phyloP scores from a whole-genome alignment of 2,797 vertebrate species.

The Pantherophis vulpinus region DNA sequence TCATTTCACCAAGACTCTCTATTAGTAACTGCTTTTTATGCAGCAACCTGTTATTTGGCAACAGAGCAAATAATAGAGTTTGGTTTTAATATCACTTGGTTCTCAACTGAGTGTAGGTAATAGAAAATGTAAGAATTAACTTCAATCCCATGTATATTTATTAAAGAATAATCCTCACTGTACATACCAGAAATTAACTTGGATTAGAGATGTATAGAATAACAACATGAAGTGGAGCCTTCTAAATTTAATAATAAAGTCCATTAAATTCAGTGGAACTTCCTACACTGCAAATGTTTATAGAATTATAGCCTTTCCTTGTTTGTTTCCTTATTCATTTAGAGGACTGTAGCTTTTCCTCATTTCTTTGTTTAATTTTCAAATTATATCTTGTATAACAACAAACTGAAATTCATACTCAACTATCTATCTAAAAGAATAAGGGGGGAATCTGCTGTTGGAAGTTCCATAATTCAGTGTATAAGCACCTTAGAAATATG shows the following conservation, averaged over 20 bases:
- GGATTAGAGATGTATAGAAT: not conserved
- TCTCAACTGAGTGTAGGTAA: constrained; percentile 38
- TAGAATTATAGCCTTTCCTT: not conserved
- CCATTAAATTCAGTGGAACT: not conserved
- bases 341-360: not conserved
- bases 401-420: not conserved
- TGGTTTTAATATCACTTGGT: constrained; percentile 28
- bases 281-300: not conserved
- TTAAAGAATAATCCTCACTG: not conserved
- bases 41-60: constrained; percentile 18
- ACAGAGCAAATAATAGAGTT: constrained; percentile 39
- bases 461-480: not conserved
- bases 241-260: not conserved
- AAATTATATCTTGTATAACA: constrained; percentile 8
- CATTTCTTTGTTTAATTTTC: not conserved
- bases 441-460: not conserved
- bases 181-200: not conserved
- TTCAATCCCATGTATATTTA: not conserved
- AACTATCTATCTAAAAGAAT: not conserved
- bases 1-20: not conserved
- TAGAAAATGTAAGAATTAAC: not conserved
- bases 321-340: not conserved
- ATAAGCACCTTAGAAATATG: not conserved
- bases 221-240: not conserved
- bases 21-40: not conserved